Percentiles rank a stretch among this genome's conserved stretches.
Evolutionary conservation across 2,888 invertebrate species (phyloP).

Genomic region (Chironomus riparius): DNA sequence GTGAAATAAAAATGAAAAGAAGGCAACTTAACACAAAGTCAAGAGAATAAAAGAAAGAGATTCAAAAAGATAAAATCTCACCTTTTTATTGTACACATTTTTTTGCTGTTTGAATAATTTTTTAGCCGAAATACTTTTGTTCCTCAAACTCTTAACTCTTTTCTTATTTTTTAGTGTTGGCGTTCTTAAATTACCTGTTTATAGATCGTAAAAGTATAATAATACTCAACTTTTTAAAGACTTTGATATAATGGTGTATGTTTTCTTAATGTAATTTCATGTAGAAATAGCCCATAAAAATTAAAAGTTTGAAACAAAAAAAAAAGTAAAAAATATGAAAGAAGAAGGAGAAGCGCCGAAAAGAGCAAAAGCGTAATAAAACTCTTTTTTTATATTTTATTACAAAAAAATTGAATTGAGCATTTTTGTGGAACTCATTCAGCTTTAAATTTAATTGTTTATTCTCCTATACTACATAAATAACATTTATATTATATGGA

Average conservation of each 20-base stretch:
- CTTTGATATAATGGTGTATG: conserved; percentile 9
- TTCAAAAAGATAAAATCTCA: conserved; percentile 26
- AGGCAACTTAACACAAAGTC: neutral
- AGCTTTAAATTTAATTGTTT: neutral
- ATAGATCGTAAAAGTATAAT: conserved; percentile 19
- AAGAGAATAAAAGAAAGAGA: neutral
- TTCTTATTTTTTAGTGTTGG: conserved; percentile 9
- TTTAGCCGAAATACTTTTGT: neutral
- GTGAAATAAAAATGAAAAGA: conserved; percentile 7
- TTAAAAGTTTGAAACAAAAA: conserved; percentile 1
- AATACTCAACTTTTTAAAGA: neutral
- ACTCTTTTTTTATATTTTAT: neutral
- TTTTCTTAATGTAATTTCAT: conserved; percentile 26
- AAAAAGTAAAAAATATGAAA: neutral
- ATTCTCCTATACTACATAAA: neutral
- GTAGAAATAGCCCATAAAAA: conserved; percentile 17
- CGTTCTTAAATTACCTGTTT: conserved; percentile 27
- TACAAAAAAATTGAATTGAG: conserved; percentile 4
- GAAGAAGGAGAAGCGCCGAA: neutral
- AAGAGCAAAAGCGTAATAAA: conserved; percentile 10
- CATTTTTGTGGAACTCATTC: neutral
- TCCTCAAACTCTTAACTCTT: too few relatives aligned
- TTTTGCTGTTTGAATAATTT: conserved; percentile 8
- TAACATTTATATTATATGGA: too few relatives aligned
- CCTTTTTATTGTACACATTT: conserved; percentile 24